A percentile compares a stretch with the other conserved stretches of the same genome.
phyloP scores from a whole-genome alignment of 2,113 vertebrate genomes.

The Telmatochromis bifrenatus region DNA sequence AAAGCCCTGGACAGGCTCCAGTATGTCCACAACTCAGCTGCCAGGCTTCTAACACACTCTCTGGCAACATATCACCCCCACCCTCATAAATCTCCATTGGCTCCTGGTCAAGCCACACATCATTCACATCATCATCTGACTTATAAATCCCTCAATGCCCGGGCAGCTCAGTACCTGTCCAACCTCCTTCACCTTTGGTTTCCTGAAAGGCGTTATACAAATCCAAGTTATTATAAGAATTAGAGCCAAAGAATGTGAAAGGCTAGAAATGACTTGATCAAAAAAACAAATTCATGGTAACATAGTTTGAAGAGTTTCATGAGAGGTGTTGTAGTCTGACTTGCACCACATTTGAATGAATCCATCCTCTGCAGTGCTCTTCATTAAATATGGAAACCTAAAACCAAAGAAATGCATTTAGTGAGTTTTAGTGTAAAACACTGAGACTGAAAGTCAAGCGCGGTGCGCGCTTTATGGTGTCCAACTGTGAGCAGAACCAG shows the following conservation, averaged over 20 bases:
- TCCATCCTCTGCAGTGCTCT: neutral
- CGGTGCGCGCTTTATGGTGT: neutral
- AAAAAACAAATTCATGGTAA: neutral
- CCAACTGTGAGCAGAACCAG: neutral
- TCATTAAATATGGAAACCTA: neutral
- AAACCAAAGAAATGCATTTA: neutral
- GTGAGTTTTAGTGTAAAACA: neutral
- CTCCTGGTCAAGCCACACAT: neutral
- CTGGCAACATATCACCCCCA: neutral
- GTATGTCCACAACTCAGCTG: neutral
- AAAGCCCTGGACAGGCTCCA: neutral
- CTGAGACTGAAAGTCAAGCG: neutral
- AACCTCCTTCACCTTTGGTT: neutral
- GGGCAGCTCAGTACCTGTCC: neutral
- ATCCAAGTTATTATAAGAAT: neutral
- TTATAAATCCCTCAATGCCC: neutral
- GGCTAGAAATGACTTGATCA: neutral
- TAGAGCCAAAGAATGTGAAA: neutral
- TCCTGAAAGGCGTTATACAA: neutral
- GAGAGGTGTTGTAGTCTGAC: neutral
- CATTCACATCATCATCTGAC: neutral
- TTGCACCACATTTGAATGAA: neutral
- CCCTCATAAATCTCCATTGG: neutral
- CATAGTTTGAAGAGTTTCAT: neutral
- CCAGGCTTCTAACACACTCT: neutral